Conservation (phyloP, 2,888 invertebrate genomes). For the Melieria omissa region DNA sequence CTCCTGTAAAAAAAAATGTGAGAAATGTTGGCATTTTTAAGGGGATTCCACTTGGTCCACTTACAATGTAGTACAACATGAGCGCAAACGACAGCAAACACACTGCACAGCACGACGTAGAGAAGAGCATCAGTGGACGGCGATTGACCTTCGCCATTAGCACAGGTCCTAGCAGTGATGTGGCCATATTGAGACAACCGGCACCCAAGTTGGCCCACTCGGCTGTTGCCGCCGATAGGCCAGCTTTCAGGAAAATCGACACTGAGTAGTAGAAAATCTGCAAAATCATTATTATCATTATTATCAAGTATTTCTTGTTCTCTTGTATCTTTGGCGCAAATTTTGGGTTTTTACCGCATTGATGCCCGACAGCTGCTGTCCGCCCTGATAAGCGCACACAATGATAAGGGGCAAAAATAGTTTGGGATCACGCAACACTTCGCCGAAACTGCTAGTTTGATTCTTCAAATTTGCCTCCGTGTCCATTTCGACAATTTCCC, state of each 20-base stretch:
- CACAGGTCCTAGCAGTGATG: slow-evolving; percentile 74
- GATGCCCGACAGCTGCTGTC: slow-evolving; percentile 91
- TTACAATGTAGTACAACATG: slow-evolving; percentile 74
- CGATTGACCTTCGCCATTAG: slow-evolving; percentile 76
- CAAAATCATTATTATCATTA: slow-evolving; percentile 14
- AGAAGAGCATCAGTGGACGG: slow-evolving; percentile 74
- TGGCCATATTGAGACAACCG: slow-evolving; percentile 76
- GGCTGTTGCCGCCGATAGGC: slow-evolving; percentile 71
- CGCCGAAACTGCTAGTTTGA: slow-evolving; percentile 71
- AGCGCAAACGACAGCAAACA: slow-evolving; percentile 73
- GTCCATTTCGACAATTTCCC: slow-evolving; percentile 73
- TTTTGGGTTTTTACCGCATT: slow-evolving; percentile 76
- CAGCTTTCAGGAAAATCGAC: slow-evolving; percentile 79
- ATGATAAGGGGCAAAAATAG: slow-evolving; percentile 79
- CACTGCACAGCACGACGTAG: slow-evolving; percentile 70
- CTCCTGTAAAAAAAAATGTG: slow-evolving; percentile 68
- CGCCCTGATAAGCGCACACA: slow-evolving; percentile 77
- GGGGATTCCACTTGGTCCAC: slow-evolving; percentile 50
- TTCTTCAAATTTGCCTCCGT: slow-evolving; percentile 66
- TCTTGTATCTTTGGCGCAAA: background rate
- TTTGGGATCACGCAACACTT: slow-evolving; percentile 71
- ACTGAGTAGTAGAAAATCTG: slow-evolving; percentile 83
- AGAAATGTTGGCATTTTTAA: background rate
- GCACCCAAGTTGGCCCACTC: slow-evolving; percentile 84
- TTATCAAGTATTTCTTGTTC: background rate